phyloP scores from a whole-genome alignment of 2,888 invertebrate genomes.

The Drosophila imparisetae region DNA sequence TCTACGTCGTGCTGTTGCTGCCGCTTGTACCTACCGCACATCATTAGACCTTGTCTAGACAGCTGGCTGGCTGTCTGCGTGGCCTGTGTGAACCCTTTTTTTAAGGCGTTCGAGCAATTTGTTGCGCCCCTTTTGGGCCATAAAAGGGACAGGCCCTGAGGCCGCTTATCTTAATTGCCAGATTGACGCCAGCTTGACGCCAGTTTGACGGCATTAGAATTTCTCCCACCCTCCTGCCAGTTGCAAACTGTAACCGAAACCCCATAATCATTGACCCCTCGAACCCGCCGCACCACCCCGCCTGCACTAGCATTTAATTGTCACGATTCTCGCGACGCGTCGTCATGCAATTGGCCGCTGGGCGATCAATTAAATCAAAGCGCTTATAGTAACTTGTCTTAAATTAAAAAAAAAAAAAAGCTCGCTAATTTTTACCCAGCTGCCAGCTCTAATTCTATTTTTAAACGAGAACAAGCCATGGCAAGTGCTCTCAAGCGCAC shows the following conservation, averaged over 20 bases:
- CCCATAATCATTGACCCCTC: conserved; percentile 66
- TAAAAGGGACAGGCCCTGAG: conserved; percentile 40
- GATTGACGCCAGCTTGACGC: conserved; percentile 69
- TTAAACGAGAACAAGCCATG: conserved; percentile 35
- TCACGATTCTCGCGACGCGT: conserved; percentile 66
- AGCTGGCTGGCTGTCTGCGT: conserved; percentile 67
- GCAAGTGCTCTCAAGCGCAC: conserved; percentile 56
- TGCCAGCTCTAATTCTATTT: conserved; percentile 49
- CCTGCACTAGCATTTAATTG: conserved; percentile 62
- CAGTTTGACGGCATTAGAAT: conserved; percentile 64
- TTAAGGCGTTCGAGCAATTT: conserved; percentile 58
- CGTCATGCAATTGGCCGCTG: conserved; percentile 70
- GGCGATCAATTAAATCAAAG: conserved; percentile 68
- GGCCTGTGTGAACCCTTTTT: conserved; percentile 68
- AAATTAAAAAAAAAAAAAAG: conserved; percentile 46
- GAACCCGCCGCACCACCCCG: background rate
- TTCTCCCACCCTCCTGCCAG: conserved; percentile 10
- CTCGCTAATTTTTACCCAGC: conserved; percentile 49
- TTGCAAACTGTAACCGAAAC: conserved; percentile 55
- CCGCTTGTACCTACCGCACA: conserved; percentile 70
- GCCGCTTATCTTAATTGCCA: conserved; percentile 63
- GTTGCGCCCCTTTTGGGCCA: conserved; percentile 57
- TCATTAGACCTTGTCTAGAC: conserved; percentile 74
- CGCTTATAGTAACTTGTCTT: conserved; percentile 66
- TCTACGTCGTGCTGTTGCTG: conserved; percentile 1